Conservation (phyloP, 2,888 invertebrate genomes). For the Cynaeus angustus region DNA sequence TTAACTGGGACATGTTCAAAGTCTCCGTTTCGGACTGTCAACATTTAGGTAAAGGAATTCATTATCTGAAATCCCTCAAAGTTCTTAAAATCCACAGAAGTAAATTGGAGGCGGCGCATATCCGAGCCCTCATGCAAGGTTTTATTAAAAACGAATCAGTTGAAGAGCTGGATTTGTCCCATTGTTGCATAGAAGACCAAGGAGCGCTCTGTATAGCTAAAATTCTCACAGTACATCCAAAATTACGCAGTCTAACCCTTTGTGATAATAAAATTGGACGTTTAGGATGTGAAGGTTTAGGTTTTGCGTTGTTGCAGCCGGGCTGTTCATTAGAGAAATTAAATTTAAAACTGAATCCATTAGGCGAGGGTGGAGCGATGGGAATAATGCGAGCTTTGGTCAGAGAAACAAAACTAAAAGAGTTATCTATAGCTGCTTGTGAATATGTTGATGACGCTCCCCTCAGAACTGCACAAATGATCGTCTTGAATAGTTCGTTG, state of each 20-base stretch:
- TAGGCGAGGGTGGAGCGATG: slow-evolving; percentile 76
- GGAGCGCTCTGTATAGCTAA: slow-evolving; percentile 80
- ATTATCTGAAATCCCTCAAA: slow-evolving; percentile 71
- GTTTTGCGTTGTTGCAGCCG: slow-evolving; percentile 64
- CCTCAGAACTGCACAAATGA: slow-evolving; percentile 74
- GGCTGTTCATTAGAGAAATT: slow-evolving; percentile 66
- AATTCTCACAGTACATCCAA: slow-evolving; percentile 72
- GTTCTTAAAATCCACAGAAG: slow-evolving; percentile 77
- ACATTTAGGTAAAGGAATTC: slow-evolving; percentile 72
- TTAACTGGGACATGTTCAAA: slow-evolving; percentile 77
- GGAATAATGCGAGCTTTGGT: slow-evolving; percentile 76
- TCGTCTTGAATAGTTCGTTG: slow-evolving; percentile 74
- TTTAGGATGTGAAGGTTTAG: slow-evolving; percentile 66
- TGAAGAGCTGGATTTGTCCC: slow-evolving; percentile 78
- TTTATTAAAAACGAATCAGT: slow-evolving; percentile 66
- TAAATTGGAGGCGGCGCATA: slow-evolving; percentile 76
- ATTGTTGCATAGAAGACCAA: slow-evolving; percentile 77
- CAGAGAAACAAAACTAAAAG: slow-evolving; percentile 74
- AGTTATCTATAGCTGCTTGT: slow-evolving; percentile 75
- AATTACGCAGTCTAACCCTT: slow-evolving; percentile 73
- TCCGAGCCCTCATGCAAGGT: slow-evolving; percentile 75
- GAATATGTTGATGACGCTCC: slow-evolving; percentile 74
- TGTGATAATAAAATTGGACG: slow-evolving; percentile 68
- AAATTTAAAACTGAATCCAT: slow-evolving; percentile 78
- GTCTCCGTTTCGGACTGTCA: slow-evolving; percentile 76